These are phyloP conservation scores for Leptura quadrifasciata DNA, from an alignment of 2,888 invertebrate genomes.

Conservation along the genomic window DNA sequence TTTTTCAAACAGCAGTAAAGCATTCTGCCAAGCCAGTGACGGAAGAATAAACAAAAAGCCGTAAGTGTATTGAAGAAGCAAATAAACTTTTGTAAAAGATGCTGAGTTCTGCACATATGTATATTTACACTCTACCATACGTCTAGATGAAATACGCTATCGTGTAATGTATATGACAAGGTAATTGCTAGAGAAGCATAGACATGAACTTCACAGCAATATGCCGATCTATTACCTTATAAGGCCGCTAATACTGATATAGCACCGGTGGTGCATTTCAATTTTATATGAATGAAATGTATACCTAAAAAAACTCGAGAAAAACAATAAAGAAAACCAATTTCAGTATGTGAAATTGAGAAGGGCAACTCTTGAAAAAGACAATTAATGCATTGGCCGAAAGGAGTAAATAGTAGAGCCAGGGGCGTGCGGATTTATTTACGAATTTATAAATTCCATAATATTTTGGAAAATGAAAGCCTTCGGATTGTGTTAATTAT, in stretches of 20 bases:
- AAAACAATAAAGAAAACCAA: too few species aligned
- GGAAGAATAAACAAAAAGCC: slow-evolving; percentile 1
- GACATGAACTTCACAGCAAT: slow-evolving; percentile 3
- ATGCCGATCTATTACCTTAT: background rate
- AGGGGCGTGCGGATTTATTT: too few species aligned
- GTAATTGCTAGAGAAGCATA: slow-evolving; percentile 7
- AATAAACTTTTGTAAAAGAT: background rate
- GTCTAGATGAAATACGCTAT: slow-evolving; percentile 22
- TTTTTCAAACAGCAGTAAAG: slow-evolving; percentile 2
- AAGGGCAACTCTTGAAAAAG: too few species aligned
- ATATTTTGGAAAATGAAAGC: too few species aligned
- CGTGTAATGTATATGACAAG: slow-evolving; percentile 4
- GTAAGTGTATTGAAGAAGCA: slow-evolving; percentile 7
- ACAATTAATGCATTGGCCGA: too few species aligned
- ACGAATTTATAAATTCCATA: too few species aligned
- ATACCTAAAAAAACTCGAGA: too few species aligned
- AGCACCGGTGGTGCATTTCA: background rate
- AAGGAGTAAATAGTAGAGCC: too few species aligned
- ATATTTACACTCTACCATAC: slow-evolving; percentile 13
- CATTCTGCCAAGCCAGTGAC: slow-evolving; percentile 7
- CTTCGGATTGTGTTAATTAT: too few species aligned
- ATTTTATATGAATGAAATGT: background rate
- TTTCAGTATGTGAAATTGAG: too few species aligned
- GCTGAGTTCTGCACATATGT: background rate
- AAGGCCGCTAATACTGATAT: background rate